A percentile compares a stretch with the other conserved stretches of the same genome.
Conservation (phyloP, 2,888 invertebrate genomes). For the Zonitis immaculata region DNA sequence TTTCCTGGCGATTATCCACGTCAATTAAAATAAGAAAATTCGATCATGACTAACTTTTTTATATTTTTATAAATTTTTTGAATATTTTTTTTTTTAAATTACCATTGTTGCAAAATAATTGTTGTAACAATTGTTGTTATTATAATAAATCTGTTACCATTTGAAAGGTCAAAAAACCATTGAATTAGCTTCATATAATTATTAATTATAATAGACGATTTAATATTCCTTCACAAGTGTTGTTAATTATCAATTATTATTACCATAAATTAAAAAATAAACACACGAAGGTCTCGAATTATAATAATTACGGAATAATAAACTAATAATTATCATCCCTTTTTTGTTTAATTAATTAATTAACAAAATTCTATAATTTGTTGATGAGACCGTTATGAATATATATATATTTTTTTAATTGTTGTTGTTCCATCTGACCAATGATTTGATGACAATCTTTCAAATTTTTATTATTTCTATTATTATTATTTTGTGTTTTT, state of each 20-base stretch:
- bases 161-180: not conserved
- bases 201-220: too few relatives aligned
- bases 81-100: not conserved
- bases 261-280: not conserved
- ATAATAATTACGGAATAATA: not conserved
- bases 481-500: not conserved
- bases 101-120: not conserved
- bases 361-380: not conserved
- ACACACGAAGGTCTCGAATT: not conserved
- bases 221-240: too few relatives aligned
- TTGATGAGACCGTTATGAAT: too few relatives aligned
- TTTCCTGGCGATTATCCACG: too few relatives aligned
- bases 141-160: not conserved
- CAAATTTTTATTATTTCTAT: slow-evolving; percentile 2
- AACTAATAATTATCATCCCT: not conserved
- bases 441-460: slow-evolving; percentile 19
- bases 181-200: not conserved
- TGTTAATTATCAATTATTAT: not conserved
- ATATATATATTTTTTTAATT: slow-evolving; percentile 7
- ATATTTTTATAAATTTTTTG: not conserved
- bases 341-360: not conserved
- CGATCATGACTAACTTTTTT: too few relatives aligned
- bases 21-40: too few relatives aligned
- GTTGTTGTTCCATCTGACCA: slow-evolving; percentile 15
- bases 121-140: not conserved